These are phyloP conservation scores for Euura lappo DNA, from an alignment of 1,140 invertebrate species.

Conservation along the genomic window DNA sequence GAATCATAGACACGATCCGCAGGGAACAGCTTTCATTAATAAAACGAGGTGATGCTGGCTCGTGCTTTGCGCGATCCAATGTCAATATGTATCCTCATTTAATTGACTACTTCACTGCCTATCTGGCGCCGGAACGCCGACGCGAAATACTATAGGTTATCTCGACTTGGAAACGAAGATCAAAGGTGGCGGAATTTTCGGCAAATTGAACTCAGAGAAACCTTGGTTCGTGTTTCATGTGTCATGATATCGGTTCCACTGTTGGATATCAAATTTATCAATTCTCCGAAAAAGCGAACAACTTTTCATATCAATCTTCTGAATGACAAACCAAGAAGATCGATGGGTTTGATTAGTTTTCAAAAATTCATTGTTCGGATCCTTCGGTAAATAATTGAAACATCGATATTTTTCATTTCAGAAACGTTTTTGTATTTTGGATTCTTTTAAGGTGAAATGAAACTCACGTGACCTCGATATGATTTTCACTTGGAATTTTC, in stretches of 20 bases:
- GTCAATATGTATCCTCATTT: not conserved
- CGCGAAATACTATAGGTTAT: not conserved
- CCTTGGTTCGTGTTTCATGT: not conserved
- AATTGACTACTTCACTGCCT: not conserved
- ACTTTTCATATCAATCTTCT: not conserved
- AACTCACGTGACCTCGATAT: no score
- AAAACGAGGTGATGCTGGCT: no score
- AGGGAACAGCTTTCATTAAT: no score
- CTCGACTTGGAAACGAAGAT: not conserved
- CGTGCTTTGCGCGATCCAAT: not conserved
- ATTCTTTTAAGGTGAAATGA: no score
- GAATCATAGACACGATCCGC: no score
- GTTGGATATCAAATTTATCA: not conserved
- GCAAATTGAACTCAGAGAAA: not conserved
- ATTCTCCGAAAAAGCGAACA: not conserved
- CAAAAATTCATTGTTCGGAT: no score
- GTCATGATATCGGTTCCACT: not conserved
- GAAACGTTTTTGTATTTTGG: no score
- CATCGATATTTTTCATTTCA: no score
- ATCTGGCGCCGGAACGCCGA: not conserved
- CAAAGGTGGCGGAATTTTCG: not conserved
- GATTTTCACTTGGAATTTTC: no score
- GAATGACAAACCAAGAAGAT: not conserved
- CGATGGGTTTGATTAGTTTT: no score
- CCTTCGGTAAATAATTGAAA: no score